Base-by-base conservation (phyloP, 2,797 vertebrate genomes). In the Dicrostonyx torquatus region DNA sequence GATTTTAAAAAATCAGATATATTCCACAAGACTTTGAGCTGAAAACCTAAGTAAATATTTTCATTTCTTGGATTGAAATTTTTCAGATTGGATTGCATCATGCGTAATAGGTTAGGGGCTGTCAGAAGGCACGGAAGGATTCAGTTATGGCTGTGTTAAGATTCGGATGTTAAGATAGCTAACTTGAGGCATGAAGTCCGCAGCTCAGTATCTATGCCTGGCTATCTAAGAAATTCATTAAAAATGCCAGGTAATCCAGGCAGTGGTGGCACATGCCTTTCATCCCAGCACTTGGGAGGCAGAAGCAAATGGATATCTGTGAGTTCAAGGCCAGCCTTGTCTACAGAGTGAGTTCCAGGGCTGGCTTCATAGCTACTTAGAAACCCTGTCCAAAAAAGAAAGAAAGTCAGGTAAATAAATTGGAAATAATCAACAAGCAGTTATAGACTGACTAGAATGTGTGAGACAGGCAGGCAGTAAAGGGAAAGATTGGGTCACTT, bases 361-460 rank as follows among this genome's bases (percentile, higher is more conserved):
- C 55, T 58, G 55, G 55, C 6, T 8, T 58, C 55, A 58, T 58
- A 58, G 55, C 55, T 58, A 58, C 20, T 58, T 58, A 58, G 55
- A 58, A 58, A 58, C 6, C 2, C 55, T 58, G 55, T 58, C 55
- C 20, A 6, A 55, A 55, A 55, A 20, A 58, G 7, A 58, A 22
- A n/a, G n/a, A n/a, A 8, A 58, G 55, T 58, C 55, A 58, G 55
- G 72, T 37, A 90, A 86, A 76, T 73, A 95, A 94, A 86, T 40
- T 83, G 48, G 45, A 43, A 53, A 75, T 76, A 22, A 40, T 31
- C 1, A 48, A 43, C 11, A 78, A 82, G 79, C 37, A 80, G 80
- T 91, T 88, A 72, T 77, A 86, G 24, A 20, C n/a, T 75, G 18
- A 14, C 58, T 68, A 87, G 43, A 87, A 90, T 11, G n/a, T 77